Conservation (phyloP, 2,113 vertebrate species). For the Felis catus region F.catus_Fca126_mat1.0 CM031421.1:111879501-111880000, state of each 20-base stretch:
- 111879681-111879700: too few relatives aligned
- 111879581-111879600: rapidly evolving
- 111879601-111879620: rapidly evolving
- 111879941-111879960: rapidly evolving
- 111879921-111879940: background rate
- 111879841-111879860: rapidly evolving
- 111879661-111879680: background rate
- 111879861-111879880: rapidly evolving
- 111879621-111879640: rapidly evolving
- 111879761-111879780: background rate
- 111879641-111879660: rapidly evolving
- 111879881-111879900: background rate
- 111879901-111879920: rapidly evolving
- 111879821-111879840: background rate
- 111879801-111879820: background rate
- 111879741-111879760: background rate
- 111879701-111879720: background rate
- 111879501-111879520: rapidly evolving
- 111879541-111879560: rapidly evolving
- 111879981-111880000: rapidly evolving
- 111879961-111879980: background rate
- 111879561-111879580: rapidly evolving
- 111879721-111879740: too few relatives aligned
- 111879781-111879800: too few relatives aligned
- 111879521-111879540: rapidly evolving